These are phyloP conservation scores for Theonella swinhoei DNA, from an alignment of 37 sponge, comb jelly and placozoan species.

Conservation along the genomic window DNA sequence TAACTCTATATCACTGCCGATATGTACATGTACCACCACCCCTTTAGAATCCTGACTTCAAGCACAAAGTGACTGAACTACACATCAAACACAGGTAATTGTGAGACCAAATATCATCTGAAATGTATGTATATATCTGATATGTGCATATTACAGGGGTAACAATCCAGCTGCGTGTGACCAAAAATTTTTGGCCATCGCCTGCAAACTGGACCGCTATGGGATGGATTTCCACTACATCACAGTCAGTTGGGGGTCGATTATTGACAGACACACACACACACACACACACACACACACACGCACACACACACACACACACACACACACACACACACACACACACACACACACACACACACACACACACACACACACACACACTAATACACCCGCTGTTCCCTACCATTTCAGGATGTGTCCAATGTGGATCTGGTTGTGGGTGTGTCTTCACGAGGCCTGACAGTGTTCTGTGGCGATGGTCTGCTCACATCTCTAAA, in stretches of 20 bases:
- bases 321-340: constrained; percentile 23
- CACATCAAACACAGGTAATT: constrained; percentile 54
- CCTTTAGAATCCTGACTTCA: constrained; percentile 32
- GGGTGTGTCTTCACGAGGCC: constrained; percentile 65
- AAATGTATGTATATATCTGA: too few species aligned
- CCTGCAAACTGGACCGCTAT: constrained; percentile 76
- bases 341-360: constrained; percentile 7
- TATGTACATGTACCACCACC: neutral
- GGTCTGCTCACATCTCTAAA: constrained; percentile 61
- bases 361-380: neutral
- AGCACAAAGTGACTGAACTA: constrained; percentile 21
- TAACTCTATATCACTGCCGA: neutral
- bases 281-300: neutral
- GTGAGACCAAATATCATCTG: neutral
- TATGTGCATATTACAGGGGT: constrained; percentile 35
- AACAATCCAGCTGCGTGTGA: constrained; percentile 83
- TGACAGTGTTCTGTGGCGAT: constrained; percentile 84
- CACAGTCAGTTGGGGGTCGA: constrained; percentile 39
- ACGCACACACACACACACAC: constrained; percentile 6
- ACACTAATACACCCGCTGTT: neutral
- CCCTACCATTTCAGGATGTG: constrained; percentile 40
- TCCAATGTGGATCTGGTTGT: constrained; percentile 49
- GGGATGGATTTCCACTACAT: constrained; percentile 81
- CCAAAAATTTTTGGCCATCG: constrained; percentile 69
- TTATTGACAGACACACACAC: neutral